Conservation (phyloP, 1,140 invertebrate species). For the Telenomus remus region DNA sequence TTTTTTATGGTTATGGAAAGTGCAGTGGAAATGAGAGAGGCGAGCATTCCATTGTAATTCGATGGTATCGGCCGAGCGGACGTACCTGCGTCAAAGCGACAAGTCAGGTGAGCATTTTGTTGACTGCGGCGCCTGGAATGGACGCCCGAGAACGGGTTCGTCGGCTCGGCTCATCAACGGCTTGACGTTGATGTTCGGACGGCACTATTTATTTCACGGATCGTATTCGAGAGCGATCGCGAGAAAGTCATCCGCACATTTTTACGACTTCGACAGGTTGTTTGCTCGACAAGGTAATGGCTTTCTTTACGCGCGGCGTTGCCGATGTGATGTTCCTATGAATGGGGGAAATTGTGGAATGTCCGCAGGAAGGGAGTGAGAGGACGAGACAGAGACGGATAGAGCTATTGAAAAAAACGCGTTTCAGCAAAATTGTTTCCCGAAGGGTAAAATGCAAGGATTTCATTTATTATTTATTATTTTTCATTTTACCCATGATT, state of each 20-base stretch:
- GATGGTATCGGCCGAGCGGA: background rate
- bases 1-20: background rate
- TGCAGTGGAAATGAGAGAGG: background rate
- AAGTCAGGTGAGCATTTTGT: slow-evolving; percentile 17
- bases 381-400: slow-evolving; percentile 16
- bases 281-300: slow-evolving; percentile 46
- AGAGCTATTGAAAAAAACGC: slow-evolving; percentile 6
- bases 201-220: too few relatives aligned
- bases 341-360: slow-evolving; percentile 56
- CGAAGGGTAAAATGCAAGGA: background rate
- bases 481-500: too few relatives aligned
- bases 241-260: slow-evolving; percentile 56
- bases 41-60: background rate
- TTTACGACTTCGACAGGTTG: slow-evolving; percentile 56
- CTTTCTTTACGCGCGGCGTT: slow-evolving; percentile 54
- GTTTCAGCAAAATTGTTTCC: background rate
- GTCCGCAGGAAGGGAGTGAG: slow-evolving; percentile 44
- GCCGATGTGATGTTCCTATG: slow-evolving; percentile 53
- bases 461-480: too few relatives aligned
- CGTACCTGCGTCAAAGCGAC: background rate
- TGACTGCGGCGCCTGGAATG: slow-evolving; percentile 27
- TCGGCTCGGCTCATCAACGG: slow-evolving; percentile 32
- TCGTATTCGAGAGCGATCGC: slow-evolving; percentile 24
- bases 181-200: slow-evolving; percentile 1
- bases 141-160: slow-evolving; percentile 29